phyloP scores from a whole-genome alignment of 2,797 vertebrate genomes.

The Furcifer pardalis region DNA sequence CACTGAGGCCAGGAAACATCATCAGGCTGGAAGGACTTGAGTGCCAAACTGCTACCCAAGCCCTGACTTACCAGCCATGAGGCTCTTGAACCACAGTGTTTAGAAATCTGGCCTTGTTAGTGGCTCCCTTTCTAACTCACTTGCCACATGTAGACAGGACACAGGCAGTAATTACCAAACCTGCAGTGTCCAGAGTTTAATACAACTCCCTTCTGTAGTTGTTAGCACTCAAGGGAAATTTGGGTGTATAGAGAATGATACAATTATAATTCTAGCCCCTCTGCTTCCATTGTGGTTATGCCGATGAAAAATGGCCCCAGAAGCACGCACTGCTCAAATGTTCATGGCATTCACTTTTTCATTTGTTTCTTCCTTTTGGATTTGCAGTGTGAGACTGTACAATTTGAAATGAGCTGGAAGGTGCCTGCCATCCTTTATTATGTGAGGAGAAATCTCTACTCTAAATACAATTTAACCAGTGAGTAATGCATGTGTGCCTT shows the following conservation, averaged over 20 bases:
- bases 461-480: conserved; percentile 94
- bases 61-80: not conserved
- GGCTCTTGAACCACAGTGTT: not conserved
- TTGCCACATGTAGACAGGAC: not conserved
- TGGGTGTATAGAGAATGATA: not conserved
- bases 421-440: conserved; percentile 95
- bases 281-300: not conserved
- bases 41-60: not conserved
- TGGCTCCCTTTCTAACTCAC: not conserved
- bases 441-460: conserved; percentile 91
- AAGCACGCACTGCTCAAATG: not conserved
- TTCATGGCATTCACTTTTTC: not conserved
- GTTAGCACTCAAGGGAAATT: not conserved
- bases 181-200: not conserved
- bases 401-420: conserved; percentile 97
- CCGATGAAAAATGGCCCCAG: not conserved
- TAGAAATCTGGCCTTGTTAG: not conserved
- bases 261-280: not conserved
- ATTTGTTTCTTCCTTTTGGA: conserved; percentile 14
- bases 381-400: conserved; percentile 90
- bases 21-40: not conserved
- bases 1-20: not conserved
- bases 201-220: not conserved
- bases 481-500: conserved; percentile 57
- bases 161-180: not conserved